A percentile compares a stretch with the other conserved stretches of the same genome.
These are phyloP conservation scores for Synanthedon vespiformis DNA, from an alignment of 2,888 invertebrate genomes.

Conservation along the genomic window DNA sequence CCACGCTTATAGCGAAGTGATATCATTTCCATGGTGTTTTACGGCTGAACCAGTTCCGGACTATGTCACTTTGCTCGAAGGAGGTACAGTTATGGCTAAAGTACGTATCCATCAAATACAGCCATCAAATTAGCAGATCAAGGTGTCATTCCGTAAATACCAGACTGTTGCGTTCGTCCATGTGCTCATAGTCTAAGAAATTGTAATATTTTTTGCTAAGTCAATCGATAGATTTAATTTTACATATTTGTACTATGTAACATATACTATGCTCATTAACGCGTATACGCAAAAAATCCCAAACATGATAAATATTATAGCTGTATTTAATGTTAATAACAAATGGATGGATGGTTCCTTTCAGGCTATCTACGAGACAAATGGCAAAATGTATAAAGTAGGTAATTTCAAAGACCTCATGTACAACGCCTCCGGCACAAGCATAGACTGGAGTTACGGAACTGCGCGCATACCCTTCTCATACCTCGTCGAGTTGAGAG, in stretches of 20 bases:
- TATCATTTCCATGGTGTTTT: constrained; percentile 57
- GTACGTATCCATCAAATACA: constrained; percentile 15
- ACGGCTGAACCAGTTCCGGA: constrained; percentile 49
- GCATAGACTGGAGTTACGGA: constrained; percentile 62
- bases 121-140: no score
- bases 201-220: no score
- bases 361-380: constrained; percentile 52
- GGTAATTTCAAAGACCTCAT: constrained; percentile 58
- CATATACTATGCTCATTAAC: no score
- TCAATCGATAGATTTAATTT: no score
- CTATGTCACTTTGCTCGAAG: constrained; percentile 53
- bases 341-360: constrained; percentile 8
- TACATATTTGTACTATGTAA: no score
- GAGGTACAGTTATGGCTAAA: constrained; percentile 53
- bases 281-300: no score
- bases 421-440: constrained; percentile 55
- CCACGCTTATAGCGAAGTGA: constrained; percentile 53
- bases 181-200: no score
- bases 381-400: constrained; percentile 55
- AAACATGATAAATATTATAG: not conserved
- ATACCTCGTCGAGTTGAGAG: constrained; percentile 49
- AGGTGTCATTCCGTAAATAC: no score
- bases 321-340: not conserved
- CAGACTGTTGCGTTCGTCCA: no score
- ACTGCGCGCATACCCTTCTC: constrained; percentile 53